Evolutionary conservation across 92 coral and sea anemone species (phyloP).

Genomic region (Palythoa caribaeorum): DNA sequence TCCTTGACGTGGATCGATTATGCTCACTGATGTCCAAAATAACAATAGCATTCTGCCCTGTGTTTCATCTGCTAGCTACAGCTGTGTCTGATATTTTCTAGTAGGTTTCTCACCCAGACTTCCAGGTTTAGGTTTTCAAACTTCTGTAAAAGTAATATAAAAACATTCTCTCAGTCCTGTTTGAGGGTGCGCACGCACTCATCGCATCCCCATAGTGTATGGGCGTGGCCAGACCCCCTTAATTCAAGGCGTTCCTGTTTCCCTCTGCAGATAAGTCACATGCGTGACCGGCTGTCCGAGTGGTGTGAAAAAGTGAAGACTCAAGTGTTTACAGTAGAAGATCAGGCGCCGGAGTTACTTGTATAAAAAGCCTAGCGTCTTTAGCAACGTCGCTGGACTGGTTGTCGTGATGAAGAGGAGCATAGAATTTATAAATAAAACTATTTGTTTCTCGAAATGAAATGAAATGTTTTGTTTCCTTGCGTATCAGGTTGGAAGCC

Average conservation of each 20-base stretch:
- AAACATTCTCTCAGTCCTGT: too few relatives aligned
- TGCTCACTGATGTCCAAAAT: too few relatives aligned
- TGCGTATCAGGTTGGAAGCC: background rate
- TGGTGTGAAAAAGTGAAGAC: conserved; percentile 99
- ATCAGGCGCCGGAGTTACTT: conserved; percentile 95
- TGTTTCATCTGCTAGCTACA: too few relatives aligned
- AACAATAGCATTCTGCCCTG: too few relatives aligned
- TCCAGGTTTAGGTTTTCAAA: too few relatives aligned
- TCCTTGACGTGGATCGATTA: too few relatives aligned
- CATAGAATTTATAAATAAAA: background rate
- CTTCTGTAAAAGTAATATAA: too few relatives aligned
- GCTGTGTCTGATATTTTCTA: too few relatives aligned
- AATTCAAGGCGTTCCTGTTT: background rate
- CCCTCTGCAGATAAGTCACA: conserved; percentile 81
- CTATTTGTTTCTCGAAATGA: background rate
- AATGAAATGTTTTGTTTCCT: background rate
- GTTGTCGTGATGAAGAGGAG: background rate
- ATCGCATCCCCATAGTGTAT: too few relatives aligned
- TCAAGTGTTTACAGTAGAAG: conserved; percentile 95
- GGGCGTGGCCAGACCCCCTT: too few relatives aligned
- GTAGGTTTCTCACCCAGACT: too few relatives aligned
- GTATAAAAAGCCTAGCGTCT: conserved; percentile 56
- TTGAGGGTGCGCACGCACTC: too few relatives aligned
- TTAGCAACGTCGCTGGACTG: background rate
- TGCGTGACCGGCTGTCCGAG: conserved; percentile 94